These are phyloP conservation scores for Myotis planiceps DNA, from an alignment of 2,797 vertebrate genomes.

Conservation along the genomic window DNA sequence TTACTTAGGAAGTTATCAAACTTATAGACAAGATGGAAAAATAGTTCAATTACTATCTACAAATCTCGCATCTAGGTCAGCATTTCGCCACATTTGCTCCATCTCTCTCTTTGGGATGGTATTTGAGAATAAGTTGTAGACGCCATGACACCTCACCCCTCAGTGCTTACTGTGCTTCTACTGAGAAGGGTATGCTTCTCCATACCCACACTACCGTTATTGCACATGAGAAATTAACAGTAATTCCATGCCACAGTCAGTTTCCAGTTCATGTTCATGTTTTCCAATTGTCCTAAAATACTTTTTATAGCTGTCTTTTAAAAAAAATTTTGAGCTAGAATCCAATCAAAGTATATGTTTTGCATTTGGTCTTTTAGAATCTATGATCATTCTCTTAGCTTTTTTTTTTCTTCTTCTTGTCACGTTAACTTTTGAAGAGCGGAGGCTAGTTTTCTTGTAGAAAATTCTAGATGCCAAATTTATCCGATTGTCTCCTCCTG, in stretches of 20 bases:
- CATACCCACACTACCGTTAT: not conserved
- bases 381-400: not conserved
- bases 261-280: not conserved
- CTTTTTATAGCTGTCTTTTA: not conserved
- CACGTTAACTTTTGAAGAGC: not conserved
- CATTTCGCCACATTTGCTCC: not conserved
- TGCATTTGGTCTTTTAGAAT: slow-evolving; percentile 34
- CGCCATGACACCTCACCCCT: not conserved
- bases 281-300: slow-evolving; percentile 6
- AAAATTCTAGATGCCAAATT: not conserved
- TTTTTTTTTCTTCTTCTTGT: not conserved
- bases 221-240: not conserved
- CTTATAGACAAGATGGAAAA: slow-evolving; percentile 35
- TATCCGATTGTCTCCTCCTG: not conserved
- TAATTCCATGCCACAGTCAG: not conserved
- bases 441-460: not conserved
- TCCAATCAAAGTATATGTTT: not conserved
- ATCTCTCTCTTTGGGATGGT: not conserved
- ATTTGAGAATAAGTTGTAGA: not conserved
- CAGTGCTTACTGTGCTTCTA: not conserved
- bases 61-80: not conserved
- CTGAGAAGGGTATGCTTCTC: not conserved
- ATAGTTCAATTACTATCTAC: not conserved
- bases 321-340: not conserved
- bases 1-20: slow-evolving; percentile 56